Percentiles rank a stretch among this genome's conserved stretches.
Evolutionary conservation across 2,888 invertebrate species (phyloP).

Genomic region (Halictus quadricinctus): DNA sequence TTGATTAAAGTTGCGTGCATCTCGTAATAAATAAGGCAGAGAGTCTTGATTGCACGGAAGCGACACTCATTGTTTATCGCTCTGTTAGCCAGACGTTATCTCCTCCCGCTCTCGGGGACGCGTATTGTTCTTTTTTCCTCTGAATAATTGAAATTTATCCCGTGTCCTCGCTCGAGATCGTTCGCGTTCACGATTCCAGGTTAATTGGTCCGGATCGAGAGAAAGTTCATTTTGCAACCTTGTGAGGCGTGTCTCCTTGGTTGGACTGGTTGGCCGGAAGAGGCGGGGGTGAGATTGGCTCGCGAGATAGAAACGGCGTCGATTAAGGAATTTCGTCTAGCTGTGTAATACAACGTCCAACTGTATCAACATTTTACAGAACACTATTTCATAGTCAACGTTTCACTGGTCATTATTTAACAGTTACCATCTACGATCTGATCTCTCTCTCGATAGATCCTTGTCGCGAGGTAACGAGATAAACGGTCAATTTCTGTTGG

Average conservation of each 20-base stretch:
- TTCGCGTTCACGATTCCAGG: conserved; percentile 20
- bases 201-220: conserved; percentile 43
- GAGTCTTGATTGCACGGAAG: conserved; percentile 4
- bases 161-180: conserved; percentile 5
- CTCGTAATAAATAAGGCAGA: background rate
- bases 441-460: background rate
- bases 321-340: conserved; percentile 2
- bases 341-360: background rate
- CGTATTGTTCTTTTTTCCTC: conserved; percentile 43
- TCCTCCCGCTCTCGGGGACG: background rate
- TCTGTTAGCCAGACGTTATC: conserved; percentile 27
- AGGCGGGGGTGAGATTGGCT: conserved; percentile 19
- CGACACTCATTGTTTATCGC: conserved; percentile 37
- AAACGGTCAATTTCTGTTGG: background rate
- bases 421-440: too few relatives aligned
- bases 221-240: conserved; percentile 38
- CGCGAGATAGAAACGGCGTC: background rate
- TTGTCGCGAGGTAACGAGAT: background rate
- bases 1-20: background rate
- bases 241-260: conserved; percentile 26
- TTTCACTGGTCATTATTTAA: background rate
- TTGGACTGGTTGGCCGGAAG: conserved; percentile 14
- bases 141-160: conserved; percentile 53
- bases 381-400: too few relatives aligned
- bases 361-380: background rate